These are phyloP conservation scores for Drosophila auraria DNA, from an alignment of 1,140 invertebrate species.

Conservation along the genomic window DNA sequence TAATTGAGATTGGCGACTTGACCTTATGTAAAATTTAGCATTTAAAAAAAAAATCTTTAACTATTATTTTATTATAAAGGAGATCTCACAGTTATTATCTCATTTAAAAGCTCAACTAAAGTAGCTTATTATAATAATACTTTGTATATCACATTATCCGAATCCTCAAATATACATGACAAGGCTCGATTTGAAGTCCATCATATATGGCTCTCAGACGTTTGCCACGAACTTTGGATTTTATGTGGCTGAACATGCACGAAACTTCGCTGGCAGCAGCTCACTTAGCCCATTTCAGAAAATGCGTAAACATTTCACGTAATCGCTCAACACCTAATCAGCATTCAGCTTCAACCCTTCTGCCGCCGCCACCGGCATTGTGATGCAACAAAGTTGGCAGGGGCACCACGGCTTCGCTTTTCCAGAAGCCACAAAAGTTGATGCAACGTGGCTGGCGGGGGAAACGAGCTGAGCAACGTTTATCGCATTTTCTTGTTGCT, in stretches of 20 bases:
- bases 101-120: too few relatives aligned
- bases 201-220: not conserved
- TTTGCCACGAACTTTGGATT: slow-evolving; percentile 1
- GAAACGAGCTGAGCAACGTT: slow-evolving; percentile 60
- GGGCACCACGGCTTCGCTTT: slow-evolving; percentile 8
- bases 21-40: not conserved
- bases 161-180: not conserved
- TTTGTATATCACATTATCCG: not conserved
- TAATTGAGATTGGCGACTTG: not conserved
- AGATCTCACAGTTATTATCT: too few relatives aligned
- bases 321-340: slow-evolving; percentile 79
- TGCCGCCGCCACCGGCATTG: slow-evolving; percentile 36
- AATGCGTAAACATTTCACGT: slow-evolving; percentile 77
- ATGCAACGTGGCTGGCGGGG: slow-evolving; percentile 43
- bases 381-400: slow-evolving; percentile 58
- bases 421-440: slow-evolving; percentile 67
- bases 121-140: not conserved
- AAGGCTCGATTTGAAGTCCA: not conserved
- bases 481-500: slow-evolving; percentile 68
- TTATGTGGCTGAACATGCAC: slow-evolving; percentile 35
- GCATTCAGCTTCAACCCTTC: slow-evolving; percentile 61
- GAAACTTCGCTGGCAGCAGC: slow-evolving; percentile 29
- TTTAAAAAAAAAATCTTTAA: not conserved
- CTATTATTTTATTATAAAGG: not conserved
- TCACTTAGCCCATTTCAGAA: slow-evolving; percentile 55